Evolutionary conservation across 2,888 invertebrate species (phyloP).

Genomic region (Drosophila koepferae): DNA sequence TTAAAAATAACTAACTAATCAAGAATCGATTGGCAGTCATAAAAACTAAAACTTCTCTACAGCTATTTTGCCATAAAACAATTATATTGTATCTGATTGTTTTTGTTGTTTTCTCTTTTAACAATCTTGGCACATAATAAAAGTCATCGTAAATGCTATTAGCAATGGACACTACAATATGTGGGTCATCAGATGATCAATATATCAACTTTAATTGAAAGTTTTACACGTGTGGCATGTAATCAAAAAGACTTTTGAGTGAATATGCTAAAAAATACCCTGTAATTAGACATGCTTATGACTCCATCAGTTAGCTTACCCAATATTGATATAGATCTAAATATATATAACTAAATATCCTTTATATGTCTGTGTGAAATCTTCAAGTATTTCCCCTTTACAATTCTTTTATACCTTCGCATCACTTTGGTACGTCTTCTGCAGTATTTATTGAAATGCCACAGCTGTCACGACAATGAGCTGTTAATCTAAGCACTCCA

Average conservation of each 20-base stretch:
- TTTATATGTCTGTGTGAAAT: neutral
- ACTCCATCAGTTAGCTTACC: neutral
- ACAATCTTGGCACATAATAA: constrained; percentile 64
- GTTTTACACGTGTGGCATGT: constrained; percentile 1
- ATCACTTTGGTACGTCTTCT: neutral
- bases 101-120: constrained; percentile 24
- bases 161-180: constrained; percentile 31
- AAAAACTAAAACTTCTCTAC: constrained; percentile 29
- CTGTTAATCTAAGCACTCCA: constrained; percentile 39
- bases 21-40: constrained; percentile 47
- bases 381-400: neutral
- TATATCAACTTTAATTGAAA: constrained; percentile 39
- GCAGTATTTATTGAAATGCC: constrained; percentile 11
- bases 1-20: constrained; percentile 24
- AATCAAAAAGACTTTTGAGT: neutral
- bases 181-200: constrained; percentile 60
- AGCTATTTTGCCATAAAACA: constrained; percentile 45
- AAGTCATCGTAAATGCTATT: constrained; percentile 15
- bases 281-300: neutral
- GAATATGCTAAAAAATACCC: constrained; percentile 10
- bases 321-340: neutral
- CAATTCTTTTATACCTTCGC: neutral
- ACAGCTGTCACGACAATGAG: constrained; percentile 40
- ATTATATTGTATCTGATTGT: constrained; percentile 32
- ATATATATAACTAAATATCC: neutral